Percentiles rank a stretch among this genome's conserved stretches.
Evolutionary conservation across 2,888 invertebrate genomes (phyloP).

Genomic region (Epistrophe grossulariae): DNA sequence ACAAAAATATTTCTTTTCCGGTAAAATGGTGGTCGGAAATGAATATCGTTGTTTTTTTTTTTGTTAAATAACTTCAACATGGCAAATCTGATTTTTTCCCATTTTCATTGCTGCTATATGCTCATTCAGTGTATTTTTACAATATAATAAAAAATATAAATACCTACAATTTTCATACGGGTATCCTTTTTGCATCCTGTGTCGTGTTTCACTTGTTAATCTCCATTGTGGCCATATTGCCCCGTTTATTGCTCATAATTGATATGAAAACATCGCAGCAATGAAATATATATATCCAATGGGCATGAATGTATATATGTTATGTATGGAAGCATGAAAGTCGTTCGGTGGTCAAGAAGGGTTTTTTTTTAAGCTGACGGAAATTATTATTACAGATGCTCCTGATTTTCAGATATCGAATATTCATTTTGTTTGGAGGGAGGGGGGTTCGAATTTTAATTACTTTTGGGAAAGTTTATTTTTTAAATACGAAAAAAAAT

Average conservation of each 20-base stretch:
- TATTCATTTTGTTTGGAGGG: slow-evolving; percentile 10
- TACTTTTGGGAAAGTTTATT: slow-evolving; percentile 4
- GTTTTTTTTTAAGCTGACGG: not conserved
- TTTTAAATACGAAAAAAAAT: not conserved
- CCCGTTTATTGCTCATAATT: slow-evolving; percentile 45
- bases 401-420: slow-evolving; percentile 25
- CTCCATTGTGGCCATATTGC: slow-evolving; percentile 45
- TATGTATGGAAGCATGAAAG: not conserved
- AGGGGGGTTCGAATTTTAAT: slow-evolving; percentile 15
- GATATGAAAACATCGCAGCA: slow-evolving; percentile 41
- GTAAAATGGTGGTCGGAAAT: not conserved
- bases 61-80: not conserved
- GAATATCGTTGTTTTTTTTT: not conserved
- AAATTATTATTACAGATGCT: slow-evolving; percentile 19
- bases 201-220: slow-evolving; percentile 2
- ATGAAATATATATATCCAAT: slow-evolving; percentile 15
- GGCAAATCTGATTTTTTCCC: slow-evolving; percentile 1
- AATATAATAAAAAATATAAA: slow-evolving; percentile 1
- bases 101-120: not conserved
- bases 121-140: slow-evolving; percentile 9
- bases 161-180: not conserved
- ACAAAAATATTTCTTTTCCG: not conserved
- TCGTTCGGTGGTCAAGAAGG: not conserved
- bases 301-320: not conserved
- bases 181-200: slow-evolving; percentile 4